phyloP scores from a whole-genome alignment of 2,888 invertebrate genomes.

The Harmothoe impar region DNA sequence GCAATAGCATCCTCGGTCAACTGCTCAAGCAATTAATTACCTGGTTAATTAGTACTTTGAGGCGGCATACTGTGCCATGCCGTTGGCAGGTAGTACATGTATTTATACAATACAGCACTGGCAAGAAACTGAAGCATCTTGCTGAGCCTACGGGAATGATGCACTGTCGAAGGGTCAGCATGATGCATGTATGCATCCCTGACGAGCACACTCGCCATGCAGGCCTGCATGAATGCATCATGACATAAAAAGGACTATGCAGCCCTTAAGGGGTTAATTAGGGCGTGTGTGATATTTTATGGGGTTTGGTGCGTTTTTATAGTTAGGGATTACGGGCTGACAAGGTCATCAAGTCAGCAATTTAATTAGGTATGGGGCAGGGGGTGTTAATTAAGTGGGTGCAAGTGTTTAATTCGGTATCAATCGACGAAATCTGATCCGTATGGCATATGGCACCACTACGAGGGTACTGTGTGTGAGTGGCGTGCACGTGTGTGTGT shows the following conservation, averaged over 20 bases:
- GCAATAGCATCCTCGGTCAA: background rate
- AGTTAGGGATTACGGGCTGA: background rate
- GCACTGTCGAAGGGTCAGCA: too few relatives aligned
- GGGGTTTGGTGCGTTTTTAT: background rate
- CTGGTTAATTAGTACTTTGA: slow-evolving; percentile 13
- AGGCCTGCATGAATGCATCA: too few relatives aligned
- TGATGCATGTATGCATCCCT: too few relatives aligned
- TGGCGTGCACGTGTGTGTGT: background rate
- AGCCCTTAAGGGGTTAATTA: too few relatives aligned
- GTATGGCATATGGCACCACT: slow-evolving; percentile 1
- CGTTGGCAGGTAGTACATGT: too few relatives aligned
- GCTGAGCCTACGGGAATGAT: too few relatives aligned
- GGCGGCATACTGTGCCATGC: too few relatives aligned
- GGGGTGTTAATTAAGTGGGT: slow-evolving; percentile 15
- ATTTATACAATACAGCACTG: too few relatives aligned
- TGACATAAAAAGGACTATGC: too few relatives aligned
- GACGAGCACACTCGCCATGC: too few relatives aligned
- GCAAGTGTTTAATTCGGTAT: slow-evolving; percentile 37
- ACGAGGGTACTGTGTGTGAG: background rate
- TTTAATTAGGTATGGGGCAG: background rate
- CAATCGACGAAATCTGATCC: slow-evolving; percentile 35
- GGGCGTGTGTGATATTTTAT: background rate
- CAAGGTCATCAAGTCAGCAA: background rate
- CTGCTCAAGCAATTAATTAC: slow-evolving; percentile 20
- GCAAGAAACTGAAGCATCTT: too few relatives aligned